phyloP scores from a whole-genome alignment of 1,140 invertebrate species.

The Colletes gigas region DNA sequence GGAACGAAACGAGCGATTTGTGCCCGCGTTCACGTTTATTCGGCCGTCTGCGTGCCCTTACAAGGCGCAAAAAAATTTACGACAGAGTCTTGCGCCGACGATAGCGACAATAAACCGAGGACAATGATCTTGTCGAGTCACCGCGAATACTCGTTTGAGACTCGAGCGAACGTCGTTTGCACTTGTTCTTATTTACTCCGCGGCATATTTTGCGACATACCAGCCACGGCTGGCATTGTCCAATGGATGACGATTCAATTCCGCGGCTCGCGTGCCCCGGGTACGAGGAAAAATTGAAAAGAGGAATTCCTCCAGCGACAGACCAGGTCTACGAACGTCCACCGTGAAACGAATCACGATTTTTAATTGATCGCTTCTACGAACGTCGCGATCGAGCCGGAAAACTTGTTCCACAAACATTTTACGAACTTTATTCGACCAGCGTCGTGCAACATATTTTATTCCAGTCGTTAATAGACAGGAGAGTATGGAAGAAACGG shows the following conservation, averaged over 20 bases:
- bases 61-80: conserved; percentile 31
- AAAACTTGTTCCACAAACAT: no score
- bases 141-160: conserved; percentile 6
- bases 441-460: neutral
- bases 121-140: conserved; percentile 52
- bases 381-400: neutral
- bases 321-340: neutral
- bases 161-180: conserved; percentile 15
- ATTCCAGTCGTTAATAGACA: neutral
- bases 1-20: conserved; percentile 18
- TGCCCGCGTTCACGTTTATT: conserved; percentile 28
- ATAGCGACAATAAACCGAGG: conserved; percentile 40
- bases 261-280: no score
- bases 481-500: neutral
- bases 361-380: neutral
- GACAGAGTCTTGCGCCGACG: neutral
- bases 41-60: neutral
- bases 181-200: conserved; percentile 30
- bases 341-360: neutral
- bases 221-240: neutral
- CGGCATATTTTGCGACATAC: neutral
- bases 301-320: no score
- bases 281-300: neutral
- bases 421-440: neutral
- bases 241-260: neutral